A percentile compares a stretch with the other conserved stretches of the same genome.
Evolutionary conservation across 2,797 vertebrate genomes (phyloP).

Genomic region (Anisognathus igniventris): DNA sequence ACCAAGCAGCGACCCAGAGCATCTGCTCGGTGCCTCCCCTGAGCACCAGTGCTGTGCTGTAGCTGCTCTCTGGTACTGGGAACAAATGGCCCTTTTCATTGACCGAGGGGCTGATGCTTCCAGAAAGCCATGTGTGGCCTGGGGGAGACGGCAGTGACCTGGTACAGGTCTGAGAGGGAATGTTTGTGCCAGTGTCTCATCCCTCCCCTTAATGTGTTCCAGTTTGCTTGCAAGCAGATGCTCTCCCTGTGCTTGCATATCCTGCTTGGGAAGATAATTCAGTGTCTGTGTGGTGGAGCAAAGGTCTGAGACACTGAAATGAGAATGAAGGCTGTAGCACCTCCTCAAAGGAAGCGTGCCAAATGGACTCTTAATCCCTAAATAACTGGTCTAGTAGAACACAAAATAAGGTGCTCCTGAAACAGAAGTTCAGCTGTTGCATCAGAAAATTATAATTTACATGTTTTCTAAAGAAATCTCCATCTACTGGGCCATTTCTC

Average conservation of each 20-base stretch:
- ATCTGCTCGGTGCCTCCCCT: not conserved
- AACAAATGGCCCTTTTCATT: not conserved
- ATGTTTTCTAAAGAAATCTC: not conserved
- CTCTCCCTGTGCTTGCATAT: not conserved
- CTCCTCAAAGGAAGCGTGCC: not conserved
- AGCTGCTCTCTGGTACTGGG: not conserved
- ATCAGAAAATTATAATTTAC: not conserved
- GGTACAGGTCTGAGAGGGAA: not conserved
- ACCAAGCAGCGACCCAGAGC: not conserved
- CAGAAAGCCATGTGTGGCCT: not conserved
- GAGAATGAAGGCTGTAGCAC: not conserved
- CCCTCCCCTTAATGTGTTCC: not conserved
- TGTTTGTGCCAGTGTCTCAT: not conserved
- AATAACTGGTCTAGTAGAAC: not conserved
- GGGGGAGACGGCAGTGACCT: not conserved
- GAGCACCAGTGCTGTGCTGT: not conserved
- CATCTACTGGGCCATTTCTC: not conserved
- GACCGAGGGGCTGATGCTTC: not conserved
- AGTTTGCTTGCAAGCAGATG: not conserved
- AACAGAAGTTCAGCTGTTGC: not conserved
- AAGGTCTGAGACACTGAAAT: not conserved
- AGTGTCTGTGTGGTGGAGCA: not conserved
- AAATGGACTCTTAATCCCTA: not conserved
- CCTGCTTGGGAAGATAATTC: not conserved
- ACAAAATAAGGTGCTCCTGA: not conserved